Base-by-base conservation (phyloP, 1,140 invertebrate species). In the Parasteatoda tepidariorum region DNA sequence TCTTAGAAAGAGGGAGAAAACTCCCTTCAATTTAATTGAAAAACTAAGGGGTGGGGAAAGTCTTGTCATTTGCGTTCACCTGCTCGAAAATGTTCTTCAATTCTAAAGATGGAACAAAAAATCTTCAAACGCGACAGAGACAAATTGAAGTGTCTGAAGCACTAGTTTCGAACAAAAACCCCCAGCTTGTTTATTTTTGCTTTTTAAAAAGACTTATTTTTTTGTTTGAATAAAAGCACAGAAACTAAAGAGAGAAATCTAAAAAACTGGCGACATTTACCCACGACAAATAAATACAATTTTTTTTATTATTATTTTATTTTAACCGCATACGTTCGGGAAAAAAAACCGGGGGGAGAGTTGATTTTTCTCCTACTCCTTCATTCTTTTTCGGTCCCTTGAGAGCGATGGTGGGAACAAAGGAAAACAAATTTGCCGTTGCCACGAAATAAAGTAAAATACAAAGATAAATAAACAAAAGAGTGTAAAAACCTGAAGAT, bases 391-490 rank as follows among this genome's bases (percentile, higher is more conserved):
- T 68, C 41, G 15, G 33, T 61, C 26, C n/a, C 9, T 78, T 26
- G 66, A 70, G 66, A 70, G 54, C 78, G 31, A 33, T 31, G 62
- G 67, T 26, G 41, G 76, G 76, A 79, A 79, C 76, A 79, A 82
- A 81, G 62, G 73, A 82, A 82, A 82, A 82, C 78, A 82, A 82
- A 82, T 82, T 82, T 71, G 78, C 66, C 41, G 78, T 82, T 82
- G 78, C 78, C 78, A 82, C 66, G 38, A 82, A 82, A 70, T 82
- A 82, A 82, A 82, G 57, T 66, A 71, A 82, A 82, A 82, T 82
- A 61, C 55, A 70, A 62, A 82, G 78, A 82, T 82, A 82, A 82
- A 82, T 82, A 82, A 82, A 82, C 78, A 82, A 82, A 48, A 82
- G 67, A 30, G 24, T 34, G 31, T 70, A 66, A 70, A 59, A 79